Base-by-base conservation (phyloP, 2,113 vertebrate genomes). In the Coptodon bakossiorum region DNA sequence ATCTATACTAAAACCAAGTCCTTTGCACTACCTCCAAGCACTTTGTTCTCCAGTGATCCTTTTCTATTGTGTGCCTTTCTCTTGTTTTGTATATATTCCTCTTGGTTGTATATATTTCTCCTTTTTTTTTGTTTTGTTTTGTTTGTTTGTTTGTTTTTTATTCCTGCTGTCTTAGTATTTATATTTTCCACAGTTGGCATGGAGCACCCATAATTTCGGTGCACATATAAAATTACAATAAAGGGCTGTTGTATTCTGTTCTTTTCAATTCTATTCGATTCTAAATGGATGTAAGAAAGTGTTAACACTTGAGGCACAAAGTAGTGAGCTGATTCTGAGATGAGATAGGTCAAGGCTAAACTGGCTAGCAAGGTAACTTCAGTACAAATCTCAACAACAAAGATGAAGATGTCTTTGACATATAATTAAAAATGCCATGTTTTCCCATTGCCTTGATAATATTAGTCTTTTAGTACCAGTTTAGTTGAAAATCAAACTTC, bases 111-210 rank as follows among this genome's bases (percentile, higher is more conserved):
- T 36, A 63, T n/a, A 63, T 63, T 31, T 63, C 0, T 63, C 17
- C 59, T 63, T 12, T 34, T 59, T 5, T 54, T 22, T 19, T 3
- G 11, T 4, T n/a, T 0, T 53, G 22, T 54, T 22, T 19, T 3
- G 11, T 4, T n/a, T 0, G 22, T 22, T 19, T 3, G 11, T 4
- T n/a, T 0, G 22, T 19, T 4, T 2, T 63, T 63, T 63, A 36
- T 36, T 63, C 6, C 17, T 63, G 59, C 16, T 63, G 59, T 63
- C 29, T 63, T 63, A 63, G 17, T 63, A n/a, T 63, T 63, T 36
- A n/a, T 63, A 63, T 63, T 63, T 63, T 63, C 9, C 31, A 63
- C 59, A 36, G 17, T 36, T 63, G 17, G 6, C 59, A 36, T 36
- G 59, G 3, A 63, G 31, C 59, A 63, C 31, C 31, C 9, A 63